Evolutionary conservation across 2,888 invertebrate species (phyloP).

Genomic region (Stenolophus ochropezus): DNA sequence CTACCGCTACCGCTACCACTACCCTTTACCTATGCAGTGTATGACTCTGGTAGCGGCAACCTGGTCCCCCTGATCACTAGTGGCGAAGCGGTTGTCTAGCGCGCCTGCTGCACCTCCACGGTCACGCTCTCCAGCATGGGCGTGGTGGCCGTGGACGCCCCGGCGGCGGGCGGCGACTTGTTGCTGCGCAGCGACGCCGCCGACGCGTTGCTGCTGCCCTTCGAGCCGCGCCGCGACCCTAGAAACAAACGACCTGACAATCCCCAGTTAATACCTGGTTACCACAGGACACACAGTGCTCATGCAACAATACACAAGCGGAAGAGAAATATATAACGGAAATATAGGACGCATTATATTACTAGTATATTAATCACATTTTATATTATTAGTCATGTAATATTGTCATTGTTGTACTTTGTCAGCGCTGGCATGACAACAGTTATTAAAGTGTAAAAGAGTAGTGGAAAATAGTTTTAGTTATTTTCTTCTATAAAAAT

Average conservation of each 20-base stretch:
- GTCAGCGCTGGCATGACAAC: no score
- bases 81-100: constrained; percentile 65
- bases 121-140: constrained; percentile 81
- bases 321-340: neutral
- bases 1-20: neutral
- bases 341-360: neutral
- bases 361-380: no score
- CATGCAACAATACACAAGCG: constrained; percentile 41
- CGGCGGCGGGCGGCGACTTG: constrained; percentile 74
- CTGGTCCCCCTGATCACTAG: constrained; percentile 60
- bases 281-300: neutral
- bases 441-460: no score
- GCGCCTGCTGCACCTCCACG: constrained; percentile 85
- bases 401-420: no score
- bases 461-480: no score
- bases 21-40: neutral
- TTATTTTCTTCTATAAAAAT: no score
- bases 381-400: no score
- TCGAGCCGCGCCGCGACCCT: constrained; percentile 82
- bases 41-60: constrained; percentile 56
- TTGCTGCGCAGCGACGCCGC: constrained; percentile 83
- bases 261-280: constrained; percentile 43
- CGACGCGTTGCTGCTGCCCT: constrained; percentile 86
- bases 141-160: constrained; percentile 68
- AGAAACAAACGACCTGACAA: constrained; percentile 73